Conservation (phyloP, 2,113 vertebrate species). For the Desmodus rotundus region DNA sequence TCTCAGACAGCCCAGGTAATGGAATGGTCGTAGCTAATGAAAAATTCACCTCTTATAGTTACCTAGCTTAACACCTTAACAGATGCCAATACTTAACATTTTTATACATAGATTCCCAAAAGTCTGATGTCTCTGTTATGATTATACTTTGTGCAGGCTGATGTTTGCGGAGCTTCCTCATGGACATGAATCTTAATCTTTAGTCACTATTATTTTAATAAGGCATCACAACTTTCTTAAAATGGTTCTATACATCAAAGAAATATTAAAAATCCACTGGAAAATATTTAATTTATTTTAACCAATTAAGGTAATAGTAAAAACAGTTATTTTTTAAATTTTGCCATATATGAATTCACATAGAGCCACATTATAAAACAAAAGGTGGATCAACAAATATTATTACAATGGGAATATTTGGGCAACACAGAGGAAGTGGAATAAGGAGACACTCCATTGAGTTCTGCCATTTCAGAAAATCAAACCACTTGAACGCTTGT, state of each 20-base stretch:
- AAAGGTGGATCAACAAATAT: conserved; percentile 24
- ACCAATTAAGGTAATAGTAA: not conserved
- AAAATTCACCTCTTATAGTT: not conserved
- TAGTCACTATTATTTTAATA: conserved; percentile 45
- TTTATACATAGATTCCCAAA: not conserved
- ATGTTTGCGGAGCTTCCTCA: not conserved
- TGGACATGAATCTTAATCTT: not conserved
- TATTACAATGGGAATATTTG: conserved; percentile 38
- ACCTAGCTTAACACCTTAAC: not conserved
- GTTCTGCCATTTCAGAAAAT: conserved; percentile 16
- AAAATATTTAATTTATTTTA: conserved; percentile 48
- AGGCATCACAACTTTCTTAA: not conserved
- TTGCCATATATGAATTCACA: not conserved
- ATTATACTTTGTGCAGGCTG: not conserved
- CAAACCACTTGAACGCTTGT: conserved; percentile 40
- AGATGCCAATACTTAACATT: not conserved
- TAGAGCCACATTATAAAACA: conserved; percentile 5
- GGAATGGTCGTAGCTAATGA: not conserved
- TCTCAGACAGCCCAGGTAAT: not conserved
- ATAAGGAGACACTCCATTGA: not conserved
- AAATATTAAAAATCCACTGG: conserved; percentile 38
- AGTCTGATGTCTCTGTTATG: not conserved
- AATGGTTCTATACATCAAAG: conserved; percentile 39
- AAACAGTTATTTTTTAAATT: not conserved
- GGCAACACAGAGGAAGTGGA: not conserved